A percentile compares a stretch with the other conserved stretches of the same genome.
These are phyloP conservation scores for Stegodyphus dumicola DNA, from an alignment of 1,140 invertebrate genomes.

Conservation along the genomic window DNA sequence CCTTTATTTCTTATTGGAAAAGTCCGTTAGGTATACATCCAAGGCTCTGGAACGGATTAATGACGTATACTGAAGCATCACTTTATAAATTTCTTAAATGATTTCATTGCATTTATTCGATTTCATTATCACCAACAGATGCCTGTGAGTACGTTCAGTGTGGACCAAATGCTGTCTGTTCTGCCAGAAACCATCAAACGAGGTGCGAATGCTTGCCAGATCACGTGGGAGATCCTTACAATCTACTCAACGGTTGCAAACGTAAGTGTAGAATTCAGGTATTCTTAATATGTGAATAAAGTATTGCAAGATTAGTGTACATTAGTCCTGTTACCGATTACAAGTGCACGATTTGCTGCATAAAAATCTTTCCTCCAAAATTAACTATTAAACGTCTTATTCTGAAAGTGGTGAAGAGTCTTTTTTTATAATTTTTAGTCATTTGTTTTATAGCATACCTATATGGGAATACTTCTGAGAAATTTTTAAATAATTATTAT, in stretches of 20 bases:
- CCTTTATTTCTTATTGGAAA: too few species aligned
- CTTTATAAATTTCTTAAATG: background rate
- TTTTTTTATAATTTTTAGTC: background rate
- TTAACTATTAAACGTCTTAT: background rate
- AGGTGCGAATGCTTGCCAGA: slow-evolving; percentile 86
- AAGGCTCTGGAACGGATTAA: too few species aligned
- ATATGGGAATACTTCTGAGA: too few species aligned
- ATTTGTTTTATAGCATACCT: background rate
- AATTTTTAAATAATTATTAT: too few species aligned
- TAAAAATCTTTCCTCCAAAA: background rate
- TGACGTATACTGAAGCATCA: background rate
- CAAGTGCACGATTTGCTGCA: background rate
- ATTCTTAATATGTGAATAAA: background rate
- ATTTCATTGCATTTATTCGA: background rate
- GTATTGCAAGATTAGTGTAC: too few species aligned
- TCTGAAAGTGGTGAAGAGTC: background rate
- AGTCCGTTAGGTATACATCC: too few species aligned
- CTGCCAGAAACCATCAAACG: slow-evolving; percentile 84
- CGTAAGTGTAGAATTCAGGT: slow-evolving; percentile 37
- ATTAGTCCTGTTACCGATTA: too few species aligned
- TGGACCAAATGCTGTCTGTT: slow-evolving; percentile 89
- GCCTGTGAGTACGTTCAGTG: slow-evolving; percentile 88
- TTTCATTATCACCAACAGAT: slow-evolving; percentile 69
- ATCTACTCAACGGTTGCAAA: slow-evolving; percentile 64
- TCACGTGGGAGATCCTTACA: slow-evolving; percentile 64